These are phyloP conservation scores for Rhingia rostrata DNA, from an alignment of 2,888 invertebrate genomes.

Conservation along the genomic window DNA sequence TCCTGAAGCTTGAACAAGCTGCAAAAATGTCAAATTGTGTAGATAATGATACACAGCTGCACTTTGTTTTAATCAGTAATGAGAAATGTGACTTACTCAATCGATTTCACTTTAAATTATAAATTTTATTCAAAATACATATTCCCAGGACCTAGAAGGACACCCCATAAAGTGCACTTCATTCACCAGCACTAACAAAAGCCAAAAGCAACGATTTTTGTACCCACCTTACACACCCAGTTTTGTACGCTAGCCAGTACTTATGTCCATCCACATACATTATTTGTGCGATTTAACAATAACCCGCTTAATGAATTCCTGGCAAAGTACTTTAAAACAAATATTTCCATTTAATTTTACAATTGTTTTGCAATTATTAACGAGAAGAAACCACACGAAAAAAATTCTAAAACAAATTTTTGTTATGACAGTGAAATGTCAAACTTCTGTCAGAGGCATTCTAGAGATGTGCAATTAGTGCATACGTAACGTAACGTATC, in stretches of 20 bases:
- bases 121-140: too few relatives aligned
- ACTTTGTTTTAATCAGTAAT: too few relatives aligned
- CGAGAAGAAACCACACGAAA: neutral
- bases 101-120: too few relatives aligned
- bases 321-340: neutral
- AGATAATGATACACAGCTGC: too few relatives aligned
- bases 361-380: neutral
- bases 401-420: neutral
- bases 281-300: conserved; percentile 11
- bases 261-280: conserved; percentile 78
- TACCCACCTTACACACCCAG: conserved; percentile 75
- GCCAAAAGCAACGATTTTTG: too few relatives aligned
- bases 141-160: too few relatives aligned
- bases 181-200: too few relatives aligned
- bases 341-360: conserved; percentile 34
- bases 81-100: too few relatives aligned
- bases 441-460: neutral
- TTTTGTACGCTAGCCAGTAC: conserved; percentile 77
- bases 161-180: too few relatives aligned
- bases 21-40: too few relatives aligned
- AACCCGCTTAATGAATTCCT: neutral
- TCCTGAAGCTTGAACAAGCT: too few relatives aligned
- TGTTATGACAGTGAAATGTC: conserved; percentile 27
- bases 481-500: conserved; percentile 5
- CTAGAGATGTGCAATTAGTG: neutral